These are phyloP conservation scores for Limnephilus lunatus DNA, from an alignment of 2,888 invertebrate species.

Conservation along the genomic window DNA sequence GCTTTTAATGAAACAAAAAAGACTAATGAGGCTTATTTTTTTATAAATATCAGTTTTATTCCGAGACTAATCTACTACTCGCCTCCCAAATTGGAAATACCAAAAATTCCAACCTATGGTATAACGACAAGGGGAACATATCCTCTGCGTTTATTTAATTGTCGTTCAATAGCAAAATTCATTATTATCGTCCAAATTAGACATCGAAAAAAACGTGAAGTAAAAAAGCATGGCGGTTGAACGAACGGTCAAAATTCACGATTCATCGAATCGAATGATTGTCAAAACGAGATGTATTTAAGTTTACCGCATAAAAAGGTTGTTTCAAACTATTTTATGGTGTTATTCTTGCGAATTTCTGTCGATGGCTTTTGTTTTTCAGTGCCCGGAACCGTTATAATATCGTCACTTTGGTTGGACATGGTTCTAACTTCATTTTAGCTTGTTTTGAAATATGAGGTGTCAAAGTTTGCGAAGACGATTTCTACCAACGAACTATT, in stretches of 20 bases:
- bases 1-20: no score
- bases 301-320: not conserved
- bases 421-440: no score
- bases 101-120: no score
- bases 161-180: not conserved
- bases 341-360: not conserved
- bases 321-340: not conserved
- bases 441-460: no score
- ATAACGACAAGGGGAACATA: not conserved
- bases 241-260: slow-evolving; percentile 2
- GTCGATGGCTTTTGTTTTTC: not conserved
- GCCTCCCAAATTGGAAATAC: no score
- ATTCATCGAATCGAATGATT: not conserved
- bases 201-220: not conserved
- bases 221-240: not conserved
- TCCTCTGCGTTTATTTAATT: not conserved
- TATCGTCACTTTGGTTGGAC: no score
- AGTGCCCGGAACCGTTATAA: not conserved
- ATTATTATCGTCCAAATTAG: not conserved
- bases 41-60: no score
- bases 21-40: no score
- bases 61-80: no score
- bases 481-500: no score
- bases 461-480: no score
- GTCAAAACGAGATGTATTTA: not conserved